phyloP scores from a whole-genome alignment of 1,140 invertebrate genomes.

The Agrypnia vestita region DNA sequence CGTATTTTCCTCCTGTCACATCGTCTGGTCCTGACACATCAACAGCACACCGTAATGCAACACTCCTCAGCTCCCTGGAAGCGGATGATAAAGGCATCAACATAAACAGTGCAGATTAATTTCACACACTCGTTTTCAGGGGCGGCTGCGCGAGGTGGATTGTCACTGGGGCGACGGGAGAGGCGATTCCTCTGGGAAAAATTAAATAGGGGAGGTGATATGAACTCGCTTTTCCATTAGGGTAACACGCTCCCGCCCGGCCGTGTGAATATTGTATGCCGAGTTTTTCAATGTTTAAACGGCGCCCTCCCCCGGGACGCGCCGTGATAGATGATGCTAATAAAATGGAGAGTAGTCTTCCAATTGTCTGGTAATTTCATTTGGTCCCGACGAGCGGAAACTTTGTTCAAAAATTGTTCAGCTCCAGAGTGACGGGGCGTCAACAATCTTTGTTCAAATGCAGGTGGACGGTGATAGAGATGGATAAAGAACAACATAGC shows the following conservation, averaged over 20 bases:
- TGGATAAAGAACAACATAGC: too few relatives aligned
- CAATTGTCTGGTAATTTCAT: slow-evolving; percentile 42
- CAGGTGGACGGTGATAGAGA: too few relatives aligned
- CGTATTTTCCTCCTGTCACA: too few relatives aligned
- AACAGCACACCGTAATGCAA: neutral
- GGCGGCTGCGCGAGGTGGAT: slow-evolving; percentile 1
- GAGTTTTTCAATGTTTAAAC: slow-evolving; percentile 44
- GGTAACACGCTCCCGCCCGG: slow-evolving; percentile 17
- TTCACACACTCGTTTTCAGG: too few relatives aligned
- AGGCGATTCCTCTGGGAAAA: slow-evolving; percentile 6
- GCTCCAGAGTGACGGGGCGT: too few relatives aligned
- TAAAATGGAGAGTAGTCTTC: slow-evolving; percentile 27
- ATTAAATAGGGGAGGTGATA: slow-evolving; percentile 37
- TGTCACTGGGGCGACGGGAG: slow-evolving; percentile 5
- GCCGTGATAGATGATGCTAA: slow-evolving; percentile 26
- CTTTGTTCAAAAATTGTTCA: too few relatives aligned
- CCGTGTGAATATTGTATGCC: slow-evolving; percentile 41
- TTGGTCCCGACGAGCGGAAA: neutral
- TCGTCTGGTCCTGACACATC: too few relatives aligned
- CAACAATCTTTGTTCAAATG: too few relatives aligned
- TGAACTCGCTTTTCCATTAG: slow-evolving; percentile 45
- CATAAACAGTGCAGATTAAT: slow-evolving; percentile 7
- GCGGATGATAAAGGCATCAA: slow-evolving; percentile 13
- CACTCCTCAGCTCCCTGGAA: neutral
- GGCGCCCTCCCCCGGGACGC: neutral